Conservation (phyloP, 1,140 invertebrate genomes). For the Nomia melanderi region DNA sequence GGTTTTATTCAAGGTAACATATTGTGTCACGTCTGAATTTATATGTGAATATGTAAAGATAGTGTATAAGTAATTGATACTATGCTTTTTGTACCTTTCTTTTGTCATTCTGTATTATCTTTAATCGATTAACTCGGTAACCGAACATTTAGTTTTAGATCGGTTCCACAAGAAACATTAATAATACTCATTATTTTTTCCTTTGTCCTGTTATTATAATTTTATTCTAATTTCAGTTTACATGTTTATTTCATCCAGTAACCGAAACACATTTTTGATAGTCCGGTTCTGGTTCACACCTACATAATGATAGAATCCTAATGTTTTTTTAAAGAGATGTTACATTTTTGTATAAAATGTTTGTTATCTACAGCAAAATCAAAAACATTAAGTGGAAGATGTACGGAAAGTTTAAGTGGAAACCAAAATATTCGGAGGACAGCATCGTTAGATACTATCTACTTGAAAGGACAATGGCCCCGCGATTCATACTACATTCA, state of each 20-base stretch:
- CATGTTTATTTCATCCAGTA: constrained; percentile 45
- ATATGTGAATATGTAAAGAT: neutral
- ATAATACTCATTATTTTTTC: neutral
- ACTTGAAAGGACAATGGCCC: constrained; percentile 89
- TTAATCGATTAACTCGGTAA: constrained; percentile 29
- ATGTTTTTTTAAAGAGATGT: neutral
- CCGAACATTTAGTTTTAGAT: constrained; percentile 61
- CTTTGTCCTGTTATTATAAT: constrained; percentile 3
- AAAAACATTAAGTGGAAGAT: constrained; percentile 81
- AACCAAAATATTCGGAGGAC: constrained; percentile 86
- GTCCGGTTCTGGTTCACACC: constrained; percentile 59
- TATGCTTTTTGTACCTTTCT: neutral
- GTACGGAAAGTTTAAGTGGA: constrained; percentile 78
- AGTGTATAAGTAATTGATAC: neutral
- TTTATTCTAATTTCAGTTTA: constrained; percentile 5
- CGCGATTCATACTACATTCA: constrained; percentile 86
- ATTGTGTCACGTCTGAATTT: neutral
- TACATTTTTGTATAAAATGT: constrained; percentile 22
- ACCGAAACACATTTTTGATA: constrained; percentile 63
- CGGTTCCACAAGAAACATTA: constrained; percentile 52
- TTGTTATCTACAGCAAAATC: constrained; percentile 81
- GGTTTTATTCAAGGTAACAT: neutral
- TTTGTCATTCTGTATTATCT: neutral
- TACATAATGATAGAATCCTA: neutral
- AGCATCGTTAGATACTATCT: constrained; percentile 89